Evolutionary conservation across 2,888 invertebrate genomes (phyloP).

Genomic region (Drosophila macrospina): DNA sequence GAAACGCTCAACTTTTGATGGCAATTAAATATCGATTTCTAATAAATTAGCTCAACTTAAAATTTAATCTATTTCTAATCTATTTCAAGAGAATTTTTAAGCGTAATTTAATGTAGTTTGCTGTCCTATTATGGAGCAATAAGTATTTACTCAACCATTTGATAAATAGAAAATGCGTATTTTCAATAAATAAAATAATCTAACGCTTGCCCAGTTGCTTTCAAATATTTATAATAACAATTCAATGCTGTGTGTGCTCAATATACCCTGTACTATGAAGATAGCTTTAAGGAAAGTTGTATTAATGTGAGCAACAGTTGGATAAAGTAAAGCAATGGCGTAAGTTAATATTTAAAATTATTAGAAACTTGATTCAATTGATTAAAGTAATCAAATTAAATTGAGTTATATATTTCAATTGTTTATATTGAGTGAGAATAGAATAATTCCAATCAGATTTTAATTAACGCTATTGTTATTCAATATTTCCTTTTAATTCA

Average conservation of each 20-base stretch:
- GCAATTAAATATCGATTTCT: background rate
- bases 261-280: background rate
- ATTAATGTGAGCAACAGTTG: background rate
- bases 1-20: slow-evolving; percentile 2
- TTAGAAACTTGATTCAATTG: no score
- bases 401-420: no score
- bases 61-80: background rate
- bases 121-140: background rate
- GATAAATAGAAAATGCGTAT: background rate
- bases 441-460: no score
- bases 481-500: no score
- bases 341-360: no score
- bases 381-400: no score
- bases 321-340: no score
- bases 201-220: background rate
- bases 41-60: background rate
- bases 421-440: no score
- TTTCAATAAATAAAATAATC: slow-evolving; percentile 1
- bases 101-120: background rate
- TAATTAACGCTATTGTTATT: no score
- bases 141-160: background rate
- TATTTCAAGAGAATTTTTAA: background rate
- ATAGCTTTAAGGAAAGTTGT: background rate
- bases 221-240: background rate
- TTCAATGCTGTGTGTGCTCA: background rate